Conservation (phyloP, 2,113 vertebrate genomes). For the Dasypus novemcinctus region DNA sequence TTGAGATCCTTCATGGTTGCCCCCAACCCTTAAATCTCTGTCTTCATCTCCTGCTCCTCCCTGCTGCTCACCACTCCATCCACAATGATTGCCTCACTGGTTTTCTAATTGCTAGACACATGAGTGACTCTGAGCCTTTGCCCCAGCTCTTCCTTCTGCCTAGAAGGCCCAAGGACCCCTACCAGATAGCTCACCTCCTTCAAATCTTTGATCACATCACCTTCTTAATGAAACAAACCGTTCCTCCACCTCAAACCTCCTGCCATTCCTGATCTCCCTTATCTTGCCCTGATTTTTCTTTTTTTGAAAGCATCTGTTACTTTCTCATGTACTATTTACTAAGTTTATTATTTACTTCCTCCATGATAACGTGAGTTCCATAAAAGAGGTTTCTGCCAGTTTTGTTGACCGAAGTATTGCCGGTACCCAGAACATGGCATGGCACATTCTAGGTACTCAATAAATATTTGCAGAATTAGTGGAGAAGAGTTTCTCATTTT, state of each 20-base stretch:
- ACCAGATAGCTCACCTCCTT: neutral
- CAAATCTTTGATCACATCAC: neutral
- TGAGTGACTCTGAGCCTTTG: neutral
- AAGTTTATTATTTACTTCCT: neutral
- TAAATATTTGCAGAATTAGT: conserved; percentile 1
- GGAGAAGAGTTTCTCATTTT: neutral
- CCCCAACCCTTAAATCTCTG: neutral
- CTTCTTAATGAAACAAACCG: neutral
- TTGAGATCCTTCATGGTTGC: neutral
- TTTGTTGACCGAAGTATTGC: neutral
- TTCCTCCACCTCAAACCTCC: neutral
- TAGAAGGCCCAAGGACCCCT: neutral
- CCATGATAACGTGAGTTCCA: neutral
- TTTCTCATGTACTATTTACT: neutral
- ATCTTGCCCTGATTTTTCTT: neutral
- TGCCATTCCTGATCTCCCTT: neutral
- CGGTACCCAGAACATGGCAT: neutral
- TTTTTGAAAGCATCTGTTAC: neutral
- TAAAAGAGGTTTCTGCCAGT: neutral
- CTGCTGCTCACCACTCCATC: neutral
- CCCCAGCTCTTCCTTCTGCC: neutral
- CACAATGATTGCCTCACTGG: no score
- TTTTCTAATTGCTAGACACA: neutral
- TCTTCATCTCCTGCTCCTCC: neutral
- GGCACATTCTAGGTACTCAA: neutral